Conservation (phyloP, 2,888 invertebrate genomes). For the Idaea biselata region DNA sequence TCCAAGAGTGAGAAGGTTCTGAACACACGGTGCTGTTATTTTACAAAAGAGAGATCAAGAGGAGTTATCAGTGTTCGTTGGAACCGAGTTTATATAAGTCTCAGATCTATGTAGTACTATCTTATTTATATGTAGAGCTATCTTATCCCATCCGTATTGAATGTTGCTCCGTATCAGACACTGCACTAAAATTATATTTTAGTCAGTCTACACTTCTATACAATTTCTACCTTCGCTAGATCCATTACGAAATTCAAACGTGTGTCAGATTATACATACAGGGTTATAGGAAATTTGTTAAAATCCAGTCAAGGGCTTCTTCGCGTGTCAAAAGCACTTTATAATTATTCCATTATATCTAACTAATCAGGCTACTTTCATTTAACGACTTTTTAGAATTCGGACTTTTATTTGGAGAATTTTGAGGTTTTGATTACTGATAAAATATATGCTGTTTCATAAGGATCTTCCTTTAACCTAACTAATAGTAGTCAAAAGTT, state of each 20-base stretch:
- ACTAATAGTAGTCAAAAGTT: too few relatives aligned
- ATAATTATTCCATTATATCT: too few relatives aligned
- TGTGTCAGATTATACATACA: neutral
- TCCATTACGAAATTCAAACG: constrained; percentile 2
- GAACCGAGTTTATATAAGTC: neutral
- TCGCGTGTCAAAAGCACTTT: too few relatives aligned
- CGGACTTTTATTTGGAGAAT: too few relatives aligned
- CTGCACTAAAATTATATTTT: neutral
- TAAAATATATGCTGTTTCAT: too few relatives aligned
- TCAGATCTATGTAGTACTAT: neutral
- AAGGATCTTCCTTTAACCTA: too few relatives aligned
- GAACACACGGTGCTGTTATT: neutral
- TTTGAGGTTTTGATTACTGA: too few relatives aligned
- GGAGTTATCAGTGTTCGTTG: neutral
- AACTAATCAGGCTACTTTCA: too few relatives aligned
- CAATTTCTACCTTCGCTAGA: neutral
- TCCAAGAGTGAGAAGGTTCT: neutral
- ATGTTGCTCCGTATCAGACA: neutral
- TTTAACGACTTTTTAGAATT: too few relatives aligned
- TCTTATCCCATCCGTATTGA: neutral
- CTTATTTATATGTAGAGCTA: neutral
- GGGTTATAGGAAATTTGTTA: too few relatives aligned
- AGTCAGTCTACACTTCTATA: neutral
- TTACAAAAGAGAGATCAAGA: neutral
- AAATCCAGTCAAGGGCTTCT: too few relatives aligned